Base-by-base conservation (phyloP, 2,113 vertebrate genomes). In the Probosciger aterrimus region DNA sequence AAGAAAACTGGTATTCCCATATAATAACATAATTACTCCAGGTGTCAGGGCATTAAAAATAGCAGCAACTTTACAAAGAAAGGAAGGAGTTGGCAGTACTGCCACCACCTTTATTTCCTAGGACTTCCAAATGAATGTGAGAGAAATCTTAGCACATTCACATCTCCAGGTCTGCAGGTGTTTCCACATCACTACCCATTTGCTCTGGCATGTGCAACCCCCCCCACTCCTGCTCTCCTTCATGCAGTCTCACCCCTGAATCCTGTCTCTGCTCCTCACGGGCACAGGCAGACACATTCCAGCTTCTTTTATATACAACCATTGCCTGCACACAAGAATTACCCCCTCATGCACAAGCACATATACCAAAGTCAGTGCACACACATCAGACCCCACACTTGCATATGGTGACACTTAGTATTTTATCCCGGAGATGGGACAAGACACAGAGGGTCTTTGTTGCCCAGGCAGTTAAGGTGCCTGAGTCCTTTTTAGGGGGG, bases 301-400 rank as follows among this genome's bases (percentile, higher is more conserved):
- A 55, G 31, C 14, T 78, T 43, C 53, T 41, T 73, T 93, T 30
- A 80, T 18, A 18, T 35, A 30, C 30, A 46, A 46, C 25, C 13
- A 0, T 47, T 3, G 1, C 25, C 33, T 39, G 16, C 30, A 2
- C 1, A 3, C 44, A 41, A 47, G 78, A 50, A 13, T 25, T 43
- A 4, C 11, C 14, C 30, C 23, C 25, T 73, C 46, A 44, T n/a
- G 59, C 55, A 22, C 10, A 6, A 0, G 0, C 8, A 18, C 1
- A 0, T 25, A 35, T 50, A 64, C 41, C 73, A 35, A 82, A 74
- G 37, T 68, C 74, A 57, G 43, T 3, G 6, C 27, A 3, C 18
- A 23, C 31, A 24, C 62, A 33, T 28, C 57, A 76, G 44, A 60
- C 18, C 28, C 41, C 2, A 1, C 31, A 30, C 28, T 47, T 47